Percentiles rank a stretch among this genome's conserved stretches.
Conservation (phyloP, 2,113 vertebrate species). For the Amblyornis subalaris region DNA sequence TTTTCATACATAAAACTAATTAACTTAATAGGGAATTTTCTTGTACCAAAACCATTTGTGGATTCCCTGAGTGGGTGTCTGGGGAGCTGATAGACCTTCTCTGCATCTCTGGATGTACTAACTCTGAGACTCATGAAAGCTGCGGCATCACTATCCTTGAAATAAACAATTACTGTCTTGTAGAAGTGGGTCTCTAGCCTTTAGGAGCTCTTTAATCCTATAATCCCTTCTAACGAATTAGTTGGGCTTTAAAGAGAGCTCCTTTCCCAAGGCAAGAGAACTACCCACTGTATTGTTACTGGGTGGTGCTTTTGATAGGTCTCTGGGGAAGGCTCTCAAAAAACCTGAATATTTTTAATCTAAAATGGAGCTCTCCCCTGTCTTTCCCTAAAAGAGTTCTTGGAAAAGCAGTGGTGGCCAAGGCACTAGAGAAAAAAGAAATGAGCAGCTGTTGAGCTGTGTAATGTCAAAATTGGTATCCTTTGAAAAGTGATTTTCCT, state of each 20-base stretch:
- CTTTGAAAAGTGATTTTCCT: background rate
- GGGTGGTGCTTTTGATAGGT: background rate
- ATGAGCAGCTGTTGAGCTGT: background rate
- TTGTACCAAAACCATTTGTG: background rate
- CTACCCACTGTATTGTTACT: background rate
- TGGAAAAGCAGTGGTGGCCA: background rate
- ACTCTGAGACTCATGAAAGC: background rate
- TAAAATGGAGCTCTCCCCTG: background rate
- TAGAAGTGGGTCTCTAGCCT: constrained; percentile 4
- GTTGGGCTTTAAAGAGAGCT: constrained; percentile 13
- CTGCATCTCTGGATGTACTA: background rate
- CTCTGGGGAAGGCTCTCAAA: background rate
- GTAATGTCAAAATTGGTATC: background rate
- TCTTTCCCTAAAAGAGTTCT: background rate
- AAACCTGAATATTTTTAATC: background rate
- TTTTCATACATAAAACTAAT: background rate
- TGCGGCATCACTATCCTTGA: background rate
- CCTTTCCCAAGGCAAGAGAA: background rate
- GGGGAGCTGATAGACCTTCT: background rate
- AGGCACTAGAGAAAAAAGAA: background rate
- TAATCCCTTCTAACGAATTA: background rate
- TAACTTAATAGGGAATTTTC: constrained; percentile 34
- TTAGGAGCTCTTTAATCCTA: constrained; percentile 22
- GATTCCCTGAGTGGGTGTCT: background rate
- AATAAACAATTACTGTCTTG: constrained; percentile 25